Evolutionary conservation across 1,140 invertebrate species (phyloP).

Genomic region (Diuraphis noxia): DNA sequence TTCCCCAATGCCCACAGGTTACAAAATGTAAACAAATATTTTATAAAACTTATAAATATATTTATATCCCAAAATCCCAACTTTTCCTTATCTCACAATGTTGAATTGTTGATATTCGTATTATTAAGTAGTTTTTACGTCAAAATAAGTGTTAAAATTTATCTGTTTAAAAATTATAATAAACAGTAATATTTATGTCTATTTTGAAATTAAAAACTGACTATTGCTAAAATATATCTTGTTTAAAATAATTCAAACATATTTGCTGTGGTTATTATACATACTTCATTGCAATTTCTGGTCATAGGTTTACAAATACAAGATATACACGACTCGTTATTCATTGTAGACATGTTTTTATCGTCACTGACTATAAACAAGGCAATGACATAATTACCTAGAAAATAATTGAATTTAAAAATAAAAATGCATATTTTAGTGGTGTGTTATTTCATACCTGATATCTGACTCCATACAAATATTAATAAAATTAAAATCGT

Average conservation of each 20-base stretch:
- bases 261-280: background rate
- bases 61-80: background rate
- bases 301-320: background rate
- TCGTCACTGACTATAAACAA: background rate
- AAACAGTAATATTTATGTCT: background rate
- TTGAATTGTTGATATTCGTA: background rate
- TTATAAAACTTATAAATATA: too few relatives aligned
- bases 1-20: too few relatives aligned
- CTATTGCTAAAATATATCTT: background rate
- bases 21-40: too few relatives aligned
- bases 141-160: background rate
- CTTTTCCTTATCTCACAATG: background rate
- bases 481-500: background rate
- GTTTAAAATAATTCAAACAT: background rate
- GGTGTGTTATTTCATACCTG: background rate
- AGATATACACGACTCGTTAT: background rate
- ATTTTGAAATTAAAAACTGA: background rate
- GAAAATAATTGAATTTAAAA: background rate
- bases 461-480: background rate
- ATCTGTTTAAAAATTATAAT: background rate
- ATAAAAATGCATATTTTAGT: background rate
- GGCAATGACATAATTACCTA: background rate
- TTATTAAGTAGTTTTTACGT: background rate
- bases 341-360: background rate
- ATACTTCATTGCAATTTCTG: background rate